These are phyloP conservation scores for Gobio occitaniae DNA, from an alignment of 2,797 vertebrate genomes.

Conservation along the genomic window DNA sequence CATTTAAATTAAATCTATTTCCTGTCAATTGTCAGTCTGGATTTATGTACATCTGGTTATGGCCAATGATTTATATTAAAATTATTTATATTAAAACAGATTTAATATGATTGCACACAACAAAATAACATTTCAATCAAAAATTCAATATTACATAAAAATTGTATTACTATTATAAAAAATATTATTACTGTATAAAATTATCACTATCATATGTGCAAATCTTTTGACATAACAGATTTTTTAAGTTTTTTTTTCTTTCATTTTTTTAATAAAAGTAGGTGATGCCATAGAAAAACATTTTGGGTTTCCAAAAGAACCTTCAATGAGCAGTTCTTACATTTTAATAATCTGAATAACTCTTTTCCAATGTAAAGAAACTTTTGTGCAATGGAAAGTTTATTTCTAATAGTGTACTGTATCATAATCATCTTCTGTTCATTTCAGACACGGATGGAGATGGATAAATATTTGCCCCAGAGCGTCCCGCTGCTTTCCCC, in stretches of 20 bases:
- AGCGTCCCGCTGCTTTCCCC: slow-evolving; percentile 64
- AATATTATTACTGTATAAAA: neutral
- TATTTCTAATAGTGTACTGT: neutral
- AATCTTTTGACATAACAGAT: neutral
- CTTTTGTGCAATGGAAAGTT: neutral
- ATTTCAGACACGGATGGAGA: slow-evolving; percentile 77
- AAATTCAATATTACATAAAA: too few species aligned
- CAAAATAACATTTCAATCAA: neutral
- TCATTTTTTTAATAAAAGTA: too few species aligned
- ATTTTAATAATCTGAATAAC: neutral
- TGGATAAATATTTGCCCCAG: slow-evolving; percentile 88
- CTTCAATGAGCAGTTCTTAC: neutral
- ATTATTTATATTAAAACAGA: neutral
- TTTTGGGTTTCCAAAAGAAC: neutral
- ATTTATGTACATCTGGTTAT: neutral
- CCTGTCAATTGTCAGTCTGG: neutral
- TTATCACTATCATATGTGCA: neutral
- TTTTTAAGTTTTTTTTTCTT: neutral
- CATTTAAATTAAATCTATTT: neutral
- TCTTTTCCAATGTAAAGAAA: neutral
- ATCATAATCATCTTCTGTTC: neutral
- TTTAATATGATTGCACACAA: neutral
- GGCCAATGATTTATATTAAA: neutral
- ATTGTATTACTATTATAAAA: neutral
- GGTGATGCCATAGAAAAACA: too few species aligned